Base-by-base conservation (phyloP, 1,140 invertebrate species). In the Zeugodacus cucurbitae region DNA sequence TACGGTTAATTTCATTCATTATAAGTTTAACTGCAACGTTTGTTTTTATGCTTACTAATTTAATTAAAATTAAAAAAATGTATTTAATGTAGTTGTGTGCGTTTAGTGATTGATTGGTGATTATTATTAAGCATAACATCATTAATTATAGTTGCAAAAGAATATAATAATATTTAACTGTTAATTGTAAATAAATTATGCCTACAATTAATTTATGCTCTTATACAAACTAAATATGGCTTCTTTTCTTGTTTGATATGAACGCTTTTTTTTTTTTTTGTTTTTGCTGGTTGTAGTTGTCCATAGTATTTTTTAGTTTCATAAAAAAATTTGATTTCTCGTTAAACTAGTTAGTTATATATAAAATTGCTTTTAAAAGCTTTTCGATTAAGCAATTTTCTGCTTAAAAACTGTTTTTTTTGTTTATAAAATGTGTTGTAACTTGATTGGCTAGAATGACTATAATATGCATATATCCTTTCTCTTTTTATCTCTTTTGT, bases 171-270 rank as follows among this genome's bases (percentile, higher is more conserved):
- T n/a, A 74, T 74, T 74, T 48, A 44, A 74, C 29, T 74, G 14
- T n/a, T 37, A 82, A 1, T 74, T 74, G 67, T 34, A 82, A 54
- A 82, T 82, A 82, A 82, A 82, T 48, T 82, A 82, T 82, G 34
- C 37, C 37, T 74, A 74, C 70, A 82, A 26, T 48, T 48, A 82
- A 26, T 82, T 82, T 82, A 82, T 48, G 29, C 48, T 54, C 74
- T 82, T 82, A 29, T 26, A 41, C 20, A 48, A 41, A 82, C 74
- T 82, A 82, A 82, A 82, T 82, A 82, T 82, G 74, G 74, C 74
- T 82, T 82, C 29, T 82, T 82, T 54, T 62, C 11, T 78, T 78
- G 74, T 29, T 82, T 82, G 11, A 48, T 82, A 48, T 54, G 11
- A 22, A 48, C 34, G 11, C 41, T 74, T 54, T 74, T 41, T 41